phyloP scores from a whole-genome alignment of 2,888 invertebrate genomes.

The Ennomos fuscantarius region DNA sequence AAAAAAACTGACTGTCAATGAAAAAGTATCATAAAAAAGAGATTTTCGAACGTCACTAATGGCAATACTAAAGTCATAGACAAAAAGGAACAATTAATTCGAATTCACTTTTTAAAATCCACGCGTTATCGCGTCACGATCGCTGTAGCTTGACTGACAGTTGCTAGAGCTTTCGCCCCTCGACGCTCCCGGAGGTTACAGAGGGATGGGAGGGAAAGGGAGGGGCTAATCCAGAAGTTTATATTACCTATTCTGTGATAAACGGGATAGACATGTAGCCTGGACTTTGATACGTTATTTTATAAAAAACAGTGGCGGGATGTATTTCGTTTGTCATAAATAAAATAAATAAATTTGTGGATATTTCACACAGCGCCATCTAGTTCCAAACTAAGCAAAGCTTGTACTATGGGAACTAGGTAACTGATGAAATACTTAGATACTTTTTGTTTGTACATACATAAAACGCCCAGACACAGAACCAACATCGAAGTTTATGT shows the following conservation, averaged over 20 bases:
- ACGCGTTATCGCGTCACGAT: constrained; percentile 58
- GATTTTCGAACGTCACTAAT: background rate
- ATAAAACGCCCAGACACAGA: no score
- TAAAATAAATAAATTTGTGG: no score
- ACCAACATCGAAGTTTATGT: no score
- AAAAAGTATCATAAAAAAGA: background rate
- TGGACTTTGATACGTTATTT: constrained; percentile 28
- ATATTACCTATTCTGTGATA: constrained; percentile 19
- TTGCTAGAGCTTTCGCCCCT: constrained; percentile 47
- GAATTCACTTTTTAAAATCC: constrained; percentile 25
- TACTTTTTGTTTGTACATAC: no score
- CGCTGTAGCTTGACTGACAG: constrained; percentile 64
- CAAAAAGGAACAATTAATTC: constrained; percentile 5
- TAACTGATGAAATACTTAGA: no score
- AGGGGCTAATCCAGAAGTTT: constrained; percentile 42
- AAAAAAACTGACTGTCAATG: constrained; percentile 5
- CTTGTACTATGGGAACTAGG: no score
- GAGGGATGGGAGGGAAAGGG: constrained; percentile 36
- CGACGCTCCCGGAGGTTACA: constrained; percentile 14
- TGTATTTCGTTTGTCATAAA: constrained; percentile 7
- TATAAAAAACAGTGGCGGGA: constrained; percentile 10
- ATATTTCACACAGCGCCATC: no score
- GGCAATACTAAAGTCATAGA: background rate
- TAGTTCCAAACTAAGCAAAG: no score
- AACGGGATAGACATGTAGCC: constrained; percentile 27